phyloP scores from a whole-genome alignment of 2,797 vertebrate species.

The Coreius guichenoti region DNA sequence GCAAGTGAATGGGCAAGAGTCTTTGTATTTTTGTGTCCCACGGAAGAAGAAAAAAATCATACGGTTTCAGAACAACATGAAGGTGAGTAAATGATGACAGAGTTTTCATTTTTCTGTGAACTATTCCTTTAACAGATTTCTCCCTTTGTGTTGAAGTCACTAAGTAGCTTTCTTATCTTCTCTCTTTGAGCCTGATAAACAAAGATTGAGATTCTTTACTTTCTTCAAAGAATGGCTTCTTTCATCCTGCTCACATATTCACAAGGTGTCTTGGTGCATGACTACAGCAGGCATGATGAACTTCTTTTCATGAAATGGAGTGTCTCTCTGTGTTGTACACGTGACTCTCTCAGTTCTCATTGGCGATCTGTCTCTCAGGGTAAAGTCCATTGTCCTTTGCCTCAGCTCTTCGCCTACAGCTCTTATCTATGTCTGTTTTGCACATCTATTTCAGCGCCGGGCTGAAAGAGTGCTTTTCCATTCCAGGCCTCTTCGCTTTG shows the following conservation, averaged over 20 bases:
- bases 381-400: slow-evolving; percentile 34
- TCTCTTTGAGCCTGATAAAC: slow-evolving; percentile 29
- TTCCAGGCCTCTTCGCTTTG: slow-evolving; percentile 38
- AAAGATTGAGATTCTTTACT: slow-evolving; percentile 13
- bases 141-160: neutral
- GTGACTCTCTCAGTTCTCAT: slow-evolving; percentile 35
- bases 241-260: slow-evolving; percentile 23
- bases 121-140: slow-evolving; percentile 10
- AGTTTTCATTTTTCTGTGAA: neutral
- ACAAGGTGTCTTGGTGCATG: slow-evolving; percentile 1
- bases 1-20: neutral
- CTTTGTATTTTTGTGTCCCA: neutral
- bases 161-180: neutral
- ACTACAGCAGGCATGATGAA: slow-evolving; percentile 16
- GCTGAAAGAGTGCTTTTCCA: slow-evolving; percentile 34
- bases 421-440: slow-evolving; percentile 37
- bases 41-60: neutral
- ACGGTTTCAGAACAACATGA: neutral
- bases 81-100: slow-evolving; percentile 11
- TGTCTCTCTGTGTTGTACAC: slow-evolving; percentile 23
- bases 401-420: slow-evolving; percentile 13
- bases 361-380: slow-evolving; percentile 33
- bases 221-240: neutral
- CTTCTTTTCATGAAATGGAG: slow-evolving; percentile 12
- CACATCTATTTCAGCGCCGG: slow-evolving; percentile 43